A percentile compares a stretch with the other conserved stretches of the same genome.
Evolutionary conservation across 2,113 vertebrate species (phyloP).

Genomic region (Parotia lawesii): DNA sequence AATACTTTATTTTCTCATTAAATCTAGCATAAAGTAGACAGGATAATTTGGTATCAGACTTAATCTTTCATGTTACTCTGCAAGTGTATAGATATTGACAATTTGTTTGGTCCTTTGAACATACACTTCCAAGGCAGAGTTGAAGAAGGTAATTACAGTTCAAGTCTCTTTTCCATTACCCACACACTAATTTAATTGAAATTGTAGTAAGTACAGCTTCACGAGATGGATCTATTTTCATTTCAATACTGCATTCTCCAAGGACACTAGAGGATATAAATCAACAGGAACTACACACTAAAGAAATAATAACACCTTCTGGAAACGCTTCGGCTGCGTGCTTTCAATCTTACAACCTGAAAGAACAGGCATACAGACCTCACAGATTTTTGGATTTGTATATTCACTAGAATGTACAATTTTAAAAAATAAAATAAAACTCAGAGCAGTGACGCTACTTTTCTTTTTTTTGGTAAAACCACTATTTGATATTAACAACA

Average conservation of each 20-base stretch:
- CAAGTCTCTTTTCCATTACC: background rate
- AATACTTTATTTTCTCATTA: background rate
- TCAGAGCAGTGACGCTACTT: background rate
- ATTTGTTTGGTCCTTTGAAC: background rate
- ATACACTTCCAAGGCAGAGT: background rate
- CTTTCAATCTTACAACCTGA: background rate
- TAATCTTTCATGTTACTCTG: background rate
- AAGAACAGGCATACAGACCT: background rate
- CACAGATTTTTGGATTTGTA: background rate
- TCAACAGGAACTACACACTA: conserved; percentile 5
- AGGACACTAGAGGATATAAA: background rate
- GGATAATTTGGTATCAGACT: background rate
- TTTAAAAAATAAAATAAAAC: background rate
- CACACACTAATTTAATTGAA: conserved; percentile 3
- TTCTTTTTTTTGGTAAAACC: background rate
- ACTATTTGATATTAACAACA: background rate
- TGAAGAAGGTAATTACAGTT: background rate
- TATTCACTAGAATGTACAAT: background rate
- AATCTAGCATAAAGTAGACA: background rate
- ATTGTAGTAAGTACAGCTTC: background rate
- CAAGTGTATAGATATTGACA: background rate
- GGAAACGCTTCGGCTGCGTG: background rate
- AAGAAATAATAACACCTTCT: background rate
- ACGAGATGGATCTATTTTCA: conserved; percentile 10
- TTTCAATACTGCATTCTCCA: conserved; percentile 3